phyloP scores from a whole-genome alignment of 2,113 vertebrate genomes.

The Craseonycteris thonglongyai region DNA sequence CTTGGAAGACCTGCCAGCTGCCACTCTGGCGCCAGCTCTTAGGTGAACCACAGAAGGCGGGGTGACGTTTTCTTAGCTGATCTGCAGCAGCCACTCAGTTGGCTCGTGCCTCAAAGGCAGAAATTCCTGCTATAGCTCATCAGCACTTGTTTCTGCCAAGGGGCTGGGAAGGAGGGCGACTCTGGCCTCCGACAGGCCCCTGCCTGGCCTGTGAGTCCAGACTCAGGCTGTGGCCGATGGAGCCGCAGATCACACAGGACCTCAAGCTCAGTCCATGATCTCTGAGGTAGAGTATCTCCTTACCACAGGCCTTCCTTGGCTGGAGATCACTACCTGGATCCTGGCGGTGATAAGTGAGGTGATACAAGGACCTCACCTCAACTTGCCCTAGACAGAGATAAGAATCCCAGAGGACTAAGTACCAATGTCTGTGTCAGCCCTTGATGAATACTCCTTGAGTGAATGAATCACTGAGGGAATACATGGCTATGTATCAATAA shows the following conservation, averaged over 20 bases:
- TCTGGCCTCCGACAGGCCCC: background rate
- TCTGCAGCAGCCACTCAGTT: slow-evolving; percentile 35
- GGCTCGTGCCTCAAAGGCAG: slow-evolving; percentile 29
- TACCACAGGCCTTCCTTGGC: background rate
- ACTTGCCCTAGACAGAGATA: background rate
- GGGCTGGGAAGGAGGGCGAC: background rate
- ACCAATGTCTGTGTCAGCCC: background rate
- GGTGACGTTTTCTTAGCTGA: slow-evolving; percentile 48
- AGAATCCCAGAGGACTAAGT: background rate
- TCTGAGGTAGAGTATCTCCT: background rate
- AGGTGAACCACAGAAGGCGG: background rate
- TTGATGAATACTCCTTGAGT: background rate
- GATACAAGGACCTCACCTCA: background rate
- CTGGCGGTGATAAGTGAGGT: background rate
- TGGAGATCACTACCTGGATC: background rate
- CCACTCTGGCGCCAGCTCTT: slow-evolving; percentile 25
- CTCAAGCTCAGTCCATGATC: background rate
- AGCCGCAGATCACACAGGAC: background rate
- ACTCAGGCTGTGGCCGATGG: background rate
- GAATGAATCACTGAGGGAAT: background rate
- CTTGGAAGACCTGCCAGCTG: slow-evolving; percentile 29
- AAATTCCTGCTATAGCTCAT: slow-evolving; percentile 29
- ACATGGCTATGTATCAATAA: background rate
- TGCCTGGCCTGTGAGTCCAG: background rate
- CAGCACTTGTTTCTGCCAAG: slow-evolving; percentile 12